phyloP scores from a whole-genome alignment of 2,113 vertebrate species.

The Zosterops japonicus region DNA sequence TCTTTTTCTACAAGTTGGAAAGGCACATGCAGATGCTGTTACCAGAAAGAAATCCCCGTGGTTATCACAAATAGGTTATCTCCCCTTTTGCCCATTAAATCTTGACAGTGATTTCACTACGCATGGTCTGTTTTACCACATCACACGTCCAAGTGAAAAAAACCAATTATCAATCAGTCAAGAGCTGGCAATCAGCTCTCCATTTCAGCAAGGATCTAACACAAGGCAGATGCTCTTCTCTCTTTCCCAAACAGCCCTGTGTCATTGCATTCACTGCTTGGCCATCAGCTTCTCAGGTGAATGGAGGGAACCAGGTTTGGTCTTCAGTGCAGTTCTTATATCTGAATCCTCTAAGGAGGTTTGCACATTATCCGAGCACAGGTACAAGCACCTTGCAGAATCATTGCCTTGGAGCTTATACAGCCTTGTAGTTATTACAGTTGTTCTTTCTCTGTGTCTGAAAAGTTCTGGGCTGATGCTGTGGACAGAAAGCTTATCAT shows the following conservation, averaged over 20 bases:
- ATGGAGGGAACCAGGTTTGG: neutral
- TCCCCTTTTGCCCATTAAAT: neutral
- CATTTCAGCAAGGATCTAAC: neutral
- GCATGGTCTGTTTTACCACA: neutral
- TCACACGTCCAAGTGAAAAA: neutral
- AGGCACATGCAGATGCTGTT: neutral
- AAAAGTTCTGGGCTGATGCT: neutral
- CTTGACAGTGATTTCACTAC: neutral
- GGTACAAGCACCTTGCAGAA: neutral
- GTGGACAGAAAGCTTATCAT: neutral
- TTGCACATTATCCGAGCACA: neutral
- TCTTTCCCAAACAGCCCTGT: neutral
- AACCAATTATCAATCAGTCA: neutral
- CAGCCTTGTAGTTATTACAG: neutral
- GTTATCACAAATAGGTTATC: neutral
- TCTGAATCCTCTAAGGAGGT: neutral
- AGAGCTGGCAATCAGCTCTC: neutral
- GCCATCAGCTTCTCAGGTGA: neutral
- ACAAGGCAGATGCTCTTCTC: neutral
- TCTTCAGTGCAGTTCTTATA: neutral
- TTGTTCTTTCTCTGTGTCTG: neutral
- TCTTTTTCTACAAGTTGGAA: neutral
- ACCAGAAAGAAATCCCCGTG: neutral
- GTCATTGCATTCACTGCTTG: neutral
- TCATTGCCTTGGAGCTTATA: neutral